A percentile compares a stretch with the other conserved stretches of the same genome.
Conservation (phyloP, 2,888 invertebrate genomes). For the Druceiella hillmani region DNA sequence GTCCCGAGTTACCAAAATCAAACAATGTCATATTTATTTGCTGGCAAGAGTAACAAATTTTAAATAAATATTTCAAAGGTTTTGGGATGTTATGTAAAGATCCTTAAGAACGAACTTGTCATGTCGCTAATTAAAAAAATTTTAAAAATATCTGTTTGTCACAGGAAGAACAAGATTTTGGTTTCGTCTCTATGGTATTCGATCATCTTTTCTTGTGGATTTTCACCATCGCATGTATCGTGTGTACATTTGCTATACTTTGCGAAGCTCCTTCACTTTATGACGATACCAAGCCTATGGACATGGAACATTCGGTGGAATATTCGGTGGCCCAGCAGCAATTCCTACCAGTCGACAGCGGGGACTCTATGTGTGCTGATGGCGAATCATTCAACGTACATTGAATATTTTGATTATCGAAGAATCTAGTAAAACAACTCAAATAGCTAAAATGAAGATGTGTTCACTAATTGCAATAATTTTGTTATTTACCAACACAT, state of each 20-base stretch:
- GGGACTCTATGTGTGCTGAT: constrained; percentile 9
- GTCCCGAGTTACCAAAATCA: too few species aligned
- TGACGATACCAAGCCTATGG: constrained; percentile 86
- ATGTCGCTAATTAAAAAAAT: constrained; percentile 6
- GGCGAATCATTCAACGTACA: too few species aligned
- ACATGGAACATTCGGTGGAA: constrained; percentile 78
- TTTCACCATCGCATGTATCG: constrained; percentile 81
- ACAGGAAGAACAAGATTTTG: constrained; percentile 95
- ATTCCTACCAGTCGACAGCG: constrained; percentile 53
- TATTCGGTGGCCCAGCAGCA: constrained; percentile 83
- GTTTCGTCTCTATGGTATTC: constrained; percentile 91
- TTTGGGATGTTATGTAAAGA: constrained; percentile 13
- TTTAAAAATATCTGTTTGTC: constrained; percentile 23
- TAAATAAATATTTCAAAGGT: too few species aligned
- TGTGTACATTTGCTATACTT: constrained; percentile 82
- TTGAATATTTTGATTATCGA: too few species aligned
- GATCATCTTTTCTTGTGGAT: constrained; percentile 89
- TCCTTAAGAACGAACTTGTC: constrained; percentile 11
- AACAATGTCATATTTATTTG: too few species aligned
- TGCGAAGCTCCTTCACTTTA: constrained; percentile 92
- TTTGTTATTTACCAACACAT: too few species aligned
- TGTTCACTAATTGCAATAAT: too few species aligned
- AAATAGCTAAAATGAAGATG: too few species aligned
- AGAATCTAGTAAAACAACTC: too few species aligned
- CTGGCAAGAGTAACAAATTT: constrained; percentile 11